Conservation (phyloP, 1,140 invertebrate species). For the Cydia strobilella region DNA sequence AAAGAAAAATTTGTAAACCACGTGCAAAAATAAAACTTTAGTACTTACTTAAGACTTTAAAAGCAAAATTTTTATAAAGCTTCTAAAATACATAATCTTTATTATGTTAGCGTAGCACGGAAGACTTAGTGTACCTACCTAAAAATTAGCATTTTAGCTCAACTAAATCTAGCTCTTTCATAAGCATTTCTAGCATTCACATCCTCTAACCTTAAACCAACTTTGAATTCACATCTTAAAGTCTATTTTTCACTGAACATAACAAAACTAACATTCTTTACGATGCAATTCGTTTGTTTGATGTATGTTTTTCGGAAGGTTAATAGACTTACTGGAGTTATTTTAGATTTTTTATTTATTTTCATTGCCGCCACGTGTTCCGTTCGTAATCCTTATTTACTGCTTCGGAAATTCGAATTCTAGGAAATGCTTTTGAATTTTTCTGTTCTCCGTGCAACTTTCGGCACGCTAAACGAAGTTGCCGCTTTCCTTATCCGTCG, state of each 20-base stretch:
- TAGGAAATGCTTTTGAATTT: not conserved
- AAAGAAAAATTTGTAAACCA: too few species aligned
- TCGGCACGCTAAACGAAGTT: too few species aligned
- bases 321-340: conserved; percentile 16
- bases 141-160: not conserved
- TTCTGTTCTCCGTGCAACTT: too few species aligned
- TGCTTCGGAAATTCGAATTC: not conserved
- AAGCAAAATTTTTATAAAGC: too few species aligned
- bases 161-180: conserved; percentile 10
- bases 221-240: not conserved
- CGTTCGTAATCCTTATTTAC: conserved; percentile 8
- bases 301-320: conserved; percentile 13
- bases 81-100: not conserved
- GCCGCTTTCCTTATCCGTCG: too few species aligned
- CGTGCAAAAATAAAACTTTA: too few species aligned
- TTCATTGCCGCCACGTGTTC: not conserved
- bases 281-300: conserved; percentile 8
- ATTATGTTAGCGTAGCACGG: not conserved
- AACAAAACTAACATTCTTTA: conserved; percentile 16
- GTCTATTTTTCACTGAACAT: not conserved
- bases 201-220: not conserved
- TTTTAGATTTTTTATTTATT: conserved; percentile 13
- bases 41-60: too few species aligned
- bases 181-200: not conserved
- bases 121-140: not conserved